These are phyloP conservation scores for Nibea albiflora DNA, from an alignment of 2,113 vertebrate genomes.

Conservation along the genomic window DNA sequence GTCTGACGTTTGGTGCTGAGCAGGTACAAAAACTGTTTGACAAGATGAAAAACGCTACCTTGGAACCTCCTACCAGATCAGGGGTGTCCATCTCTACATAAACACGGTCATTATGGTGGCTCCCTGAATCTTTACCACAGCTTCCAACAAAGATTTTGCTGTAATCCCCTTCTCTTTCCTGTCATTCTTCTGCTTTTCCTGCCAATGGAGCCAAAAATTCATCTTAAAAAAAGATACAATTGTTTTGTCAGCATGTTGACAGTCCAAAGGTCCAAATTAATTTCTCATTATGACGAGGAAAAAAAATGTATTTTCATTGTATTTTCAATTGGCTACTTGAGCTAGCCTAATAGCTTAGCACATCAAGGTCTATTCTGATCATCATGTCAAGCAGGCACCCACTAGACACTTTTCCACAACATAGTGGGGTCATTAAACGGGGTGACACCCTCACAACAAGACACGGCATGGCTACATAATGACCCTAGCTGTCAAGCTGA, in stretches of 20 bases:
- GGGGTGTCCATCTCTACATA: too few species aligned
- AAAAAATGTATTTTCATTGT: background rate
- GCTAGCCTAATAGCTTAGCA: background rate
- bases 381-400: background rate
- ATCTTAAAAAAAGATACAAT: background rate
- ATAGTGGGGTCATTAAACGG: background rate
- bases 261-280: background rate
- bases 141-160: too few species aligned
- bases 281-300: background rate
- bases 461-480: background rate
- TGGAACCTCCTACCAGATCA: too few species aligned
- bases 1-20: background rate
- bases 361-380: background rate
- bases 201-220: too few species aligned
- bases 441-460: background rate
- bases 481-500: background rate
- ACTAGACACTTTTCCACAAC: background rate
- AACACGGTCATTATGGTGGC: too few species aligned
- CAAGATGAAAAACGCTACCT: too few species aligned
- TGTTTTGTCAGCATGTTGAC: constrained; percentile 1
- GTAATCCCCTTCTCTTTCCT: too few species aligned
- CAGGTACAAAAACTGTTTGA: too few species aligned
- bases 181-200: too few species aligned
- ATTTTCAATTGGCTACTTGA: background rate
- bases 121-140: too few species aligned